Conservation (phyloP, 2,888 invertebrate species). For the Orthosia gothica region DNA sequence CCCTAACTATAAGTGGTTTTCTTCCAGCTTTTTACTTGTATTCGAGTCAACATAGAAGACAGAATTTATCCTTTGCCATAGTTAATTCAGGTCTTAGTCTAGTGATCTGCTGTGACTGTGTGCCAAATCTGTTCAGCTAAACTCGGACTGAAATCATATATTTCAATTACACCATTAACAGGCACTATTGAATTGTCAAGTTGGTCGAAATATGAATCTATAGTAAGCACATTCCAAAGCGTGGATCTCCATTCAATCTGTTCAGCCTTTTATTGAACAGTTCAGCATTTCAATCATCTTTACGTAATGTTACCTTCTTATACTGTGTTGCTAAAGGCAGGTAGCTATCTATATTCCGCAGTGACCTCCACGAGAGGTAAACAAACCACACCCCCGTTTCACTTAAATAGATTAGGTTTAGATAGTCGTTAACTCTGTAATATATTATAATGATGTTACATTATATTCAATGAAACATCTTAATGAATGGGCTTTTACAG, state of each 20-base stretch:
- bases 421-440: constrained; percentile 11
- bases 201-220: too few relatives aligned
- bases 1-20: too few relatives aligned
- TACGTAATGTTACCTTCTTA: neutral
- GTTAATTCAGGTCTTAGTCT: too few relatives aligned
- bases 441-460: constrained; percentile 20
- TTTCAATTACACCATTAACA: too few relatives aligned
- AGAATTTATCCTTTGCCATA: too few relatives aligned
- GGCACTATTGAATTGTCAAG: too few relatives aligned
- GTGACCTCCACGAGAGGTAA: constrained; percentile 41
- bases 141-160: too few relatives aligned
- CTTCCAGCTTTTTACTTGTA: too few relatives aligned
- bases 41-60: too few relatives aligned
- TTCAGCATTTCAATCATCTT: neutral
- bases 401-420: constrained; percentile 46
- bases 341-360: neutral
- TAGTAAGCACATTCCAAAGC: too few relatives aligned
- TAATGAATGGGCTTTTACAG: neutral
- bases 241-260: neutral
- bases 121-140: neutral
- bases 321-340: neutral
- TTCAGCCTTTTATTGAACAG: neutral
- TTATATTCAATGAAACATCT: constrained; percentile 1
- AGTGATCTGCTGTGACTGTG: too few relatives aligned
- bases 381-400: constrained; percentile 43